A percentile compares a stretch with the other conserved stretches of the same genome.
These are phyloP conservation scores for Hemicordylus capensis DNA, from an alignment of 2,113 vertebrate species.

Conservation along the genomic window DNA sequence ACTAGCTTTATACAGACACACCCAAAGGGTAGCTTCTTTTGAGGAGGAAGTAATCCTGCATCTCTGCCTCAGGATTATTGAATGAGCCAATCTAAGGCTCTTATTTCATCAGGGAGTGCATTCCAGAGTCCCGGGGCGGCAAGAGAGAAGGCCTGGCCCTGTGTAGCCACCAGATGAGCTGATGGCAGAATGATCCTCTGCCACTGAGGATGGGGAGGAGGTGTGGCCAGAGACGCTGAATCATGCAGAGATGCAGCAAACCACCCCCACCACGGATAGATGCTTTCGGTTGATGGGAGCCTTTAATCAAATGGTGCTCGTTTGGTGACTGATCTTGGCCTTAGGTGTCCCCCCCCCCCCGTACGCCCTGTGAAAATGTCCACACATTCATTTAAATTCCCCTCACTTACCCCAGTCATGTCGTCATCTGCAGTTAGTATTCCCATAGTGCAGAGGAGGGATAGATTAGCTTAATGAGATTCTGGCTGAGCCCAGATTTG, in stretches of 20 bases:
- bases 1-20: neutral
- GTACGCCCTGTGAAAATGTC: neutral
- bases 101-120: too few species aligned
- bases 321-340: too few species aligned
- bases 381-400: too few species aligned
- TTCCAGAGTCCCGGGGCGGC: too few species aligned
- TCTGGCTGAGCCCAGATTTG: neutral
- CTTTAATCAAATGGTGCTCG: neutral
- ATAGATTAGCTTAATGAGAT: neutral
- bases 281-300: neutral
- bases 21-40: too few species aligned
- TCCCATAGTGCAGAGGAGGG: neutral
- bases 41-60: too few species aligned
- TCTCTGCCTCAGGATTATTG: too few species aligned
- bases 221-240: neutral
- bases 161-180: too few species aligned
- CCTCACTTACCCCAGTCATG: neutral
- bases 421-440: neutral
- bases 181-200: neutral
- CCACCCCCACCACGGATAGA: neutral
- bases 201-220: neutral
- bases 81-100: too few species aligned
- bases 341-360: fast-evolving
- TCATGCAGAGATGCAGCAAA: neutral
- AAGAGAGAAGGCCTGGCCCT: too few species aligned